These are phyloP conservation scores for Clarias batrachus DNA, from an alignment of 2,113 vertebrate species.

Conservation along the genomic window DNA sequence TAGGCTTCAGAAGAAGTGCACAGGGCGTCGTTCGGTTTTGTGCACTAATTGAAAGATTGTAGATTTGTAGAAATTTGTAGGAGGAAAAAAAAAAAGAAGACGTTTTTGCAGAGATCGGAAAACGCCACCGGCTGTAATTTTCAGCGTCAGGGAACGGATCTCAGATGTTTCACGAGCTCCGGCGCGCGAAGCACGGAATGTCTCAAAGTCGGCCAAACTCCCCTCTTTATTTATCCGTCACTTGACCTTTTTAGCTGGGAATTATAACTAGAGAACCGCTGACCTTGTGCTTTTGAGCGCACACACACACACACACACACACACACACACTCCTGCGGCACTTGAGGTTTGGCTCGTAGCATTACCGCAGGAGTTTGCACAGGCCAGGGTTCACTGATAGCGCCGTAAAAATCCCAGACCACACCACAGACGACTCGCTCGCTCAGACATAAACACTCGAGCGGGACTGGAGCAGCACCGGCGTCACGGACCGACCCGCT, in stretches of 20 bases:
- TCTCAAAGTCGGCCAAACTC: background rate
- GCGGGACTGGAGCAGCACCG: background rate
- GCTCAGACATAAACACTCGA: background rate
- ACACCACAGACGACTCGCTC: background rate
- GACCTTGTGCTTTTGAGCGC: constrained; percentile 25
- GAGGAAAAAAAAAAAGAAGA: too few relatives aligned
- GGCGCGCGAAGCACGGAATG: background rate
- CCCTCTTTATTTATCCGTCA: background rate
- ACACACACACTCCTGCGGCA: background rate
- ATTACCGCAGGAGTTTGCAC: background rate
- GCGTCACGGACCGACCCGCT: background rate
- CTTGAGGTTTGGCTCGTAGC: constrained; percentile 8
- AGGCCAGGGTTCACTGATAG: constrained; percentile 27
- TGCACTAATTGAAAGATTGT: too few relatives aligned
- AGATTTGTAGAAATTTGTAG: too few relatives aligned
- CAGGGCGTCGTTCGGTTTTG: too few relatives aligned
- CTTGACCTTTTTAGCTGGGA: constrained; percentile 5
- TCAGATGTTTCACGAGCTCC: background rate
- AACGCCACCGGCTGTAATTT: background rate
- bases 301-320: constrained; percentile 3
- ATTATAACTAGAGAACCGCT: background rate
- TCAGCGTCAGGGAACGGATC: background rate
- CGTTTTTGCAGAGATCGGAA: too few relatives aligned
- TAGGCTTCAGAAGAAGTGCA: too few relatives aligned
- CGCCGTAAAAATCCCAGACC: constrained; percentile 7